Base-by-base conservation (phyloP, 2,113 vertebrate genomes). In the Stigmatopora argus region DNA sequence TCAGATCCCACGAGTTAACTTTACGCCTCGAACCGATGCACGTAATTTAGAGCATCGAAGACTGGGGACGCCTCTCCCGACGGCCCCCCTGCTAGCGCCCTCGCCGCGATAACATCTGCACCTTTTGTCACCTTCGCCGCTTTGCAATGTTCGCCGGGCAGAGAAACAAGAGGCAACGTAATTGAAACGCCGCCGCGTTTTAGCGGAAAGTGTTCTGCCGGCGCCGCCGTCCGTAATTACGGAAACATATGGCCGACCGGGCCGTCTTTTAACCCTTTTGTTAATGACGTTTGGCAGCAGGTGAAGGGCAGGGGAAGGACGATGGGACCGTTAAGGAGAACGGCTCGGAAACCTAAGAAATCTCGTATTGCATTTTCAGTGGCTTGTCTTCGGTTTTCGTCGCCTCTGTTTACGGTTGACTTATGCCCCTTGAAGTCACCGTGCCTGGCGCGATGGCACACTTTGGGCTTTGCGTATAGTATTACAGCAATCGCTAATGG, bases 261-360 rank as follows among this genome's bases (percentile, higher is more conserved):
- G 64, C 73, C 72, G 69, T 72, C 82, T 84, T 78, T 82, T 84
- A 79, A 85, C 83, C 81, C 78, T 64, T 75, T 69, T 76, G 53
- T 83, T 88, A 88, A 88, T 88, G 83, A 86, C 78, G 77, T 82
- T 78, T 79, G 73, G 72, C 82, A 76, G 72, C 83, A 80, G 78
- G 73, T 82, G 78, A 83, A 86, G 85, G 86, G 83, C 79, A 80
- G 2, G 13, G 58, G 73, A 87, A 89, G 86, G 86, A 88, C 84
- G 85, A 70, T 71, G 41, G 55, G 49, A 55, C 78, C 70, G 73
- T 86, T 83, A 83, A 78, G 14, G 19, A 46, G n/a, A 41, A 38
- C 4, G 4, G 35, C 35, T 38, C 35, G 35, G 35, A 38, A 38
- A 41, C 38, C 38, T 41, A 41, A 41, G 9, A 41, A 41, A 41